Conservation (phyloP, 2,888 invertebrate genomes). For the Blomia tropicalis region DNA sequence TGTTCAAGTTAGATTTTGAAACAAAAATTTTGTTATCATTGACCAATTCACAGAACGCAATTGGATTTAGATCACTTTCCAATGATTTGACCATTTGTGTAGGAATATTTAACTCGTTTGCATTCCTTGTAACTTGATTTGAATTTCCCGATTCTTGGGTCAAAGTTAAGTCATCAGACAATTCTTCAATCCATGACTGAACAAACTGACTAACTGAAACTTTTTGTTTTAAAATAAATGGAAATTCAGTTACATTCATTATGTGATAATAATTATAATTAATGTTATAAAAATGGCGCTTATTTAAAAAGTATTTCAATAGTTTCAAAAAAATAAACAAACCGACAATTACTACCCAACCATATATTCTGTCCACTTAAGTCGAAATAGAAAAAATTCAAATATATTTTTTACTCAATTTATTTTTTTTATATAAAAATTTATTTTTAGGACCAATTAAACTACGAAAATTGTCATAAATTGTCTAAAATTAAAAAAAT, state of each 20-base stretch:
- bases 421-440: no score
- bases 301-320: no score
- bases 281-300: no score
- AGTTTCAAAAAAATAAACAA: no score
- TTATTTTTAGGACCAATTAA: no score
- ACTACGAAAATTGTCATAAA: no score
- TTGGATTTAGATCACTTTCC: neutral
- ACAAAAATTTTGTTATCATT: neutral
- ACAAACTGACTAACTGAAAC: neutral
- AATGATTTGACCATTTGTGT: constrained; percentile 2
- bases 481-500: no score
- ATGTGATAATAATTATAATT: no score
- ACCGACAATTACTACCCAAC: no score
- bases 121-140: neutral
- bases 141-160: neutral
- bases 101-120: neutral
- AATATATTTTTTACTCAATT: no score
- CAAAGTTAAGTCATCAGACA: neutral
- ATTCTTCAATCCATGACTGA: neutral
- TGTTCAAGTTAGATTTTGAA: neutral
- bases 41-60: neutral
- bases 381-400: no score
- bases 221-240: neutral
- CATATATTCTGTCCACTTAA: no score
- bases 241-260: neutral